Evolutionary conservation across 2,113 vertebrate genomes (phyloP).

Genomic region (Excalfactoria chinensis): DNA sequence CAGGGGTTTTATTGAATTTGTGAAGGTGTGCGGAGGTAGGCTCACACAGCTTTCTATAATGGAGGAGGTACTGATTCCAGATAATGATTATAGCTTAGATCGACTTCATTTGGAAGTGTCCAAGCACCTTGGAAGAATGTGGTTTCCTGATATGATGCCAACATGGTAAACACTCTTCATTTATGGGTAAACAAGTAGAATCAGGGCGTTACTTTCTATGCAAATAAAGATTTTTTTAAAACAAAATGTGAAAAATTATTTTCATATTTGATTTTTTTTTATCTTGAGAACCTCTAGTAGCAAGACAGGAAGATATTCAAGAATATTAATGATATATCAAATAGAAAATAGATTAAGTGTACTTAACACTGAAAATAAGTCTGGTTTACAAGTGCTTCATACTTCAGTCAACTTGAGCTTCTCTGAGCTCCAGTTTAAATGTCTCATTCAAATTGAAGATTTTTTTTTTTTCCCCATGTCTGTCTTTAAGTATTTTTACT

Average conservation of each 20-base stretch:
- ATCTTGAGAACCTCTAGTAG: background rate
- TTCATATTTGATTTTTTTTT: background rate
- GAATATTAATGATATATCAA: background rate
- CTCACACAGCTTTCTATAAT: slow-evolving; percentile 82
- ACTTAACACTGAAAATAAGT: background rate
- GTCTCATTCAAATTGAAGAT: background rate
- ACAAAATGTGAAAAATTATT: background rate
- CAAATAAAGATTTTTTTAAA: slow-evolving; percentile 38
- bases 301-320: background rate
- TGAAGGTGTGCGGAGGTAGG: slow-evolving; percentile 82
- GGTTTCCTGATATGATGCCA: slow-evolving; percentile 84
- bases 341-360: background rate
- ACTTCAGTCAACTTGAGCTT: background rate
- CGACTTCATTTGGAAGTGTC: slow-evolving; percentile 79
- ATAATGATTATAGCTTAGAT: slow-evolving; percentile 77
- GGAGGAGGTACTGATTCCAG: slow-evolving; percentile 83
- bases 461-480: background rate
- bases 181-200: background rate
- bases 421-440: slow-evolving; percentile 18
- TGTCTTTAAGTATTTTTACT: background rate
- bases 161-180: slow-evolving; percentile 62
- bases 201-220: slow-evolving; percentile 47
- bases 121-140: slow-evolving; percentile 80
- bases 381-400: slow-evolving; percentile 29
- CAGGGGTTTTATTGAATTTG: slow-evolving; percentile 80